Evolutionary conservation across 2,113 vertebrate genomes (phyloP).

Genomic region (Elephantulus edwardii): DNA sequence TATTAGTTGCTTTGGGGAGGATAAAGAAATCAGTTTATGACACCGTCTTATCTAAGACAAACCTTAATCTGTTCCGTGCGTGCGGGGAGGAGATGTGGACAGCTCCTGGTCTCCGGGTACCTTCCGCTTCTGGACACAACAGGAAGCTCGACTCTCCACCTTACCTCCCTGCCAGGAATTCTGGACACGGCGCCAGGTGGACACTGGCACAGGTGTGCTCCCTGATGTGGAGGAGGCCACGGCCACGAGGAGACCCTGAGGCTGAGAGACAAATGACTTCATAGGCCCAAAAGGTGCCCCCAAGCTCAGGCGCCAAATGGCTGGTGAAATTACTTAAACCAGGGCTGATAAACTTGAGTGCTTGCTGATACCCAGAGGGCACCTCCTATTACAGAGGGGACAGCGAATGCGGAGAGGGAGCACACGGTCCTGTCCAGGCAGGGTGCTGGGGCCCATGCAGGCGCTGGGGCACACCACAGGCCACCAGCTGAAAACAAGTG

Average conservation of each 20-base stretch:
- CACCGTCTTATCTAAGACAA: slow-evolving; percentile 46
- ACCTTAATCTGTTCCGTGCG: slow-evolving; percentile 35
- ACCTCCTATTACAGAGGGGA: no score
- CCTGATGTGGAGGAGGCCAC: fast-evolving
- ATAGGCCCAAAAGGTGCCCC: not conserved
- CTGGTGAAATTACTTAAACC: not conserved
- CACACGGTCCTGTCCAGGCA: not conserved
- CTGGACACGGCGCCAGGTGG: fast-evolving
- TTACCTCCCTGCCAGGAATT: fast-evolving
- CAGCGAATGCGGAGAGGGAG: fast-evolving
- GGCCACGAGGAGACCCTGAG: not conserved
- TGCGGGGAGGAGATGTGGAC: not conserved
- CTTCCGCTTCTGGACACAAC: fast-evolving
- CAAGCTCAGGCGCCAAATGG: not conserved
- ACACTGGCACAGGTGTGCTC: fast-evolving
- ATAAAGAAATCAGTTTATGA: slow-evolving; percentile 56
- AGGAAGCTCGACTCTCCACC: fast-evolving
- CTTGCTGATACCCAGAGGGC: not conserved
- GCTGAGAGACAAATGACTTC: fast-evolving
- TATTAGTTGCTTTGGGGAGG: slow-evolving; percentile 59
- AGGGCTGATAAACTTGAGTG: fast-evolving
- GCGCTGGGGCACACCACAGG: fast-evolving
- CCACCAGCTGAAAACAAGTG: not conserved
- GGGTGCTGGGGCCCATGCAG: fast-evolving
- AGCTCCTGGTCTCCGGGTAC: not conserved